Base-by-base conservation (phyloP, 35 echinoderm and acorn worm species). In the Apostichopus parvimensis region DNA sequence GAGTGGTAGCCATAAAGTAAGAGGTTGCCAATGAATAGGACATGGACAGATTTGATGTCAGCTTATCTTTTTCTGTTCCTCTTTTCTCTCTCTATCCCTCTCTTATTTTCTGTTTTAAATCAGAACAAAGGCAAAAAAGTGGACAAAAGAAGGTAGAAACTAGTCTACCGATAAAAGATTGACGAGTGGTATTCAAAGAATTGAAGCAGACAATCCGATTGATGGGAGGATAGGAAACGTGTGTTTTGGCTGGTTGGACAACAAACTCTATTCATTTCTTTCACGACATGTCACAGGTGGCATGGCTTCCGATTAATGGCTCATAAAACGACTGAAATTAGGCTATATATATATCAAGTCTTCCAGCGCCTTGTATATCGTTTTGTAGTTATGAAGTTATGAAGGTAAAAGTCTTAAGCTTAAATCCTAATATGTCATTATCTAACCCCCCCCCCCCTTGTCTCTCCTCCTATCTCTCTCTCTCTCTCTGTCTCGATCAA, bases 181-280 rank as follows among this genome's bases (percentile, higher is more conserved):
- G 56, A 82, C 7, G 56, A 55, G 28, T 8, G 13, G 56, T 26
- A 82, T 55, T 82, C 34, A 26, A 57, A 82, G 20, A 54, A 26
- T 53, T 82, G 8, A 55, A 55, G 28, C 54, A 6, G 79, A 82
- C 53, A 82, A 82, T 82, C 79, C 79, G 79, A 82, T 82, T 82
- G 52, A 82, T 53, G 9, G 55, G 71, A 14, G 71, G 71, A n/a
- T 75, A 18, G 71, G n/a, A 14, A 75, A 75, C 71, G 71, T 75
- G 11, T 75, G 6, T 61, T 75, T 75, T 75, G 71, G 13, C 12
- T 75, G 17, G 71, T 75, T 75, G 71, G 71, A 75, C 71, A 75
- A 18, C 71, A 75, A 75, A 75, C 13, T 18, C 71, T 75, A 75
- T 75, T 75, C 71, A 20, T n/a, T 75, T 22, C 71, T 75, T 75